Conservation (phyloP, 1,140 invertebrate genomes). For the Meteorus sp. region DNA sequence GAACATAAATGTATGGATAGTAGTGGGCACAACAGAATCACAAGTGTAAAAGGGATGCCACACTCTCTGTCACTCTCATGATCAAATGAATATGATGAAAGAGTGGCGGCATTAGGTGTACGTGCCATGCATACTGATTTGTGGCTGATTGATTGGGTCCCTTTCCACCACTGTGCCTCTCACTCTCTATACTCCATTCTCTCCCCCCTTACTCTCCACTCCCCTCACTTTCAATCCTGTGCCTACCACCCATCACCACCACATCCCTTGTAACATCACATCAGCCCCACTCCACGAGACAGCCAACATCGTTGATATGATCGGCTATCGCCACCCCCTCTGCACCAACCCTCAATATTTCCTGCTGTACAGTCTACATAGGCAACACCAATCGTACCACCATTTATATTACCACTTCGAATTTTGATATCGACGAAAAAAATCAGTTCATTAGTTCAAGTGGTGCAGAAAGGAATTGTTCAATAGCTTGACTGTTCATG, state of each 20-base stretch:
- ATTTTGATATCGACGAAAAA: too few relatives aligned
- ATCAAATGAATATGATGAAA: slow-evolving; percentile 61
- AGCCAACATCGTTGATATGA: slow-evolving; percentile 50
- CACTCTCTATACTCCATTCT: slow-evolving; percentile 36
- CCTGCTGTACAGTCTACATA: neutral
- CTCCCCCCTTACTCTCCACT: neutral
- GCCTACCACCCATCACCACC: neutral
- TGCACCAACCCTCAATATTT: neutral
- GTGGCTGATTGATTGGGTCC: slow-evolving; percentile 59
- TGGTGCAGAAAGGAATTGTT: too few relatives aligned
- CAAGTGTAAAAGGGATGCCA: slow-evolving; percentile 6
- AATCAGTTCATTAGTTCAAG: too few relatives aligned
- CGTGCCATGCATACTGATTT: slow-evolving; percentile 61
- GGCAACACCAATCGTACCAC: too few relatives aligned
- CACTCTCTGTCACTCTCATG: slow-evolving; percentile 33
- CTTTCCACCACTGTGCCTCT: too few relatives aligned
- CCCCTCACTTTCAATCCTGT: neutral
- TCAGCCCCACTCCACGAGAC: slow-evolving; percentile 32
- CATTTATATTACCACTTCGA: too few relatives aligned
- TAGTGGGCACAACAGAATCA: too few relatives aligned
- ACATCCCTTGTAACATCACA: neutral
- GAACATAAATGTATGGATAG: too few relatives aligned
- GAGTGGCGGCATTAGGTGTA: slow-evolving; percentile 58
- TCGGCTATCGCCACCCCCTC: slow-evolving; percentile 26
- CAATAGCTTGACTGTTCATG: too few relatives aligned